These are phyloP conservation scores for Scomber colias DNA, from an alignment of 2,113 vertebrate genomes.

Conservation along the genomic window DNA sequence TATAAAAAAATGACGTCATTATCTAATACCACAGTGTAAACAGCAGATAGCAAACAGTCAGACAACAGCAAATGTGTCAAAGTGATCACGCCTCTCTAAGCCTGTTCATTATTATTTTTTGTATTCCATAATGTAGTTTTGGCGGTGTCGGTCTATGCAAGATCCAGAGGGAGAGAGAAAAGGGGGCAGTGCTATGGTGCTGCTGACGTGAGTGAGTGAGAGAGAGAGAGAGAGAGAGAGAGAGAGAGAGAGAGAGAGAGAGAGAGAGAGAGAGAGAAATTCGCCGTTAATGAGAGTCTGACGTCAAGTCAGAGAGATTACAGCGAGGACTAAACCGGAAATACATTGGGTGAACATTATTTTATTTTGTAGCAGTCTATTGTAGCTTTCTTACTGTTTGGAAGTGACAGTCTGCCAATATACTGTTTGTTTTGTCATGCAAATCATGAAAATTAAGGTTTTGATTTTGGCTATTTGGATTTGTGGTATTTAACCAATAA, in stretches of 20 bases:
- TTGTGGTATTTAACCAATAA: no score
- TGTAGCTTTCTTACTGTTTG: background rate
- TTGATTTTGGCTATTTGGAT: no score
- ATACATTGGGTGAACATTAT: background rate
- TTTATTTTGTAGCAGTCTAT: no score
- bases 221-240: slow-evolving; percentile 56
- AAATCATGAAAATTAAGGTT: background rate
- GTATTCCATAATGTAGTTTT: slow-evolving; percentile 22
- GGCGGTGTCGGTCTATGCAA: slow-evolving; percentile 17
- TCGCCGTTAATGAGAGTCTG: slow-evolving; percentile 75
- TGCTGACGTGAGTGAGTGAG: slow-evolving; percentile 72
- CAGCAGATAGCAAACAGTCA: slow-evolving; percentile 5
- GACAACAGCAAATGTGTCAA: slow-evolving; percentile 47
- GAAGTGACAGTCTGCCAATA: background rate
- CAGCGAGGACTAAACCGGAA: slow-evolving; percentile 48
- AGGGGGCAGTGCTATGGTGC: slow-evolving; percentile 60
- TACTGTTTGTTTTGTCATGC: background rate
- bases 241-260: slow-evolving; percentile 53
- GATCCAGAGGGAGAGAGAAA: slow-evolving; percentile 51
- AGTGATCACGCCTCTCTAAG: slow-evolving; percentile 39
- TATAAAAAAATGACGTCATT: background rate
- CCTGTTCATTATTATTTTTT: slow-evolving; percentile 30
- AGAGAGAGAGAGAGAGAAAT: slow-evolving; percentile 63
- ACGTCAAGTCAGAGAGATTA: slow-evolving; percentile 54
- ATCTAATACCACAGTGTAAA: background rate